Evolutionary conservation across 2,888 invertebrate genomes (phyloP).

Genomic region (Poecilobothrus nobilitatus): DNA sequence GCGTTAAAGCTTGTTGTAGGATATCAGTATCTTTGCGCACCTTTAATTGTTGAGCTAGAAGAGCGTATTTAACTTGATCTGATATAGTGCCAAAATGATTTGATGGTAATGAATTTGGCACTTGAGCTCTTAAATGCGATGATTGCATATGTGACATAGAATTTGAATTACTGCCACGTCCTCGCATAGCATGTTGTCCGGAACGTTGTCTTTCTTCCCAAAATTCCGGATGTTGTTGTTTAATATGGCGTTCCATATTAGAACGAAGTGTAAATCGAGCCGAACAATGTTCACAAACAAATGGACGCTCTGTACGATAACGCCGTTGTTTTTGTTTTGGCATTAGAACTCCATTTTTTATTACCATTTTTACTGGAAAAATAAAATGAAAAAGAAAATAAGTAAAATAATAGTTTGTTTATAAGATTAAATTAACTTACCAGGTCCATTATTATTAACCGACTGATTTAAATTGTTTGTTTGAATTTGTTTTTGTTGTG

Average conservation of each 20-base stretch:
- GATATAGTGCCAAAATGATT: slow-evolving; percentile 46
- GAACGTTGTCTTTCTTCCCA: slow-evolving; percentile 72
- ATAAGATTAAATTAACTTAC: not conserved
- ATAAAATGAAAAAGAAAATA: slow-evolving; percentile 39
- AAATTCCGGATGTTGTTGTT: slow-evolving; percentile 85
- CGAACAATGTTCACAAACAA: slow-evolving; percentile 83
- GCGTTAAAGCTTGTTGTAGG: slow-evolving; percentile 39
- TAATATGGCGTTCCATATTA: slow-evolving; percentile 90
- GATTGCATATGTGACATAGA: slow-evolving; percentile 27
- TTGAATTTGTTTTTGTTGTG: slow-evolving; percentile 22
- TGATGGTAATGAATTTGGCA: slow-evolving; percentile 20
- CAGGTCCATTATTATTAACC: slow-evolving; percentile 14
- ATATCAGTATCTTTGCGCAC: slow-evolving; percentile 45
- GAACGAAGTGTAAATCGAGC: slow-evolving; percentile 85
- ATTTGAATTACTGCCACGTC: slow-evolving; percentile 32
- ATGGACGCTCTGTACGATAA: slow-evolving; percentile 83
- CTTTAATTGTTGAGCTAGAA: slow-evolving; percentile 69
- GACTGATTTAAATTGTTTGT: slow-evolving; percentile 19
- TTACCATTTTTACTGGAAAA: slow-evolving; percentile 69
- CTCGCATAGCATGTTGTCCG: slow-evolving; percentile 45
- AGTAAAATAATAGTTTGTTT: not conserved
- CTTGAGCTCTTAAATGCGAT: slow-evolving; percentile 18
- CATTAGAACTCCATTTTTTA: slow-evolving; percentile 82
- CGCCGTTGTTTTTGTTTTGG: slow-evolving; percentile 86
- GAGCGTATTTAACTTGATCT: slow-evolving; percentile 65